Base-by-base conservation (phyloP, 2,113 vertebrate genomes). In the Sinocyclocheilus rhinocerous region DNA sequence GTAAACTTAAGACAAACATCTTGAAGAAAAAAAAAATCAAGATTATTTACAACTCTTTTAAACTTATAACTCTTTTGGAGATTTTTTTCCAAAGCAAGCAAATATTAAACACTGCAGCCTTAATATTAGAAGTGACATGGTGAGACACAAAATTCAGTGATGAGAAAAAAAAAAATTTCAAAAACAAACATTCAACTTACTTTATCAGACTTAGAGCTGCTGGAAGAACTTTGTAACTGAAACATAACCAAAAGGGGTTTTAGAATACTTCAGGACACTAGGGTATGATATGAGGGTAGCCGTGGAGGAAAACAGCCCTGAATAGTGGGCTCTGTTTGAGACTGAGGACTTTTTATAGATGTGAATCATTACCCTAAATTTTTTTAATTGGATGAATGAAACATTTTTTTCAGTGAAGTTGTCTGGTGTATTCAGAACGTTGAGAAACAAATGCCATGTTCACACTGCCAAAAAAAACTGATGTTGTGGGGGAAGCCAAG, bases 221-320 rank as follows among this genome's bases (percentile, higher is more conserved):
- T 88, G 87, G 93, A 87, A 88, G 94, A 92, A 91, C 92, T 93
- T 91, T 94, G 92, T 89, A 91, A 95, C 93, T 95, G 93, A 94
- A 95, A 95, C 93, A 92, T 88, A 94, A 94, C 92, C 91, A 83
- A 92, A 91, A 92, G 78, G 84, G 61, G 45, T 93, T 93, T 91
- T 87, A 81, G 87, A 85, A 86, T 59, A 89, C 88, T 90, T 85
- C 72, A 78, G 59, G 84, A 24, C 22, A 88, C 72, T 55, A 57
- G 22, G 83, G 48, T 77, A 87, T 90, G 8, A 90, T 77, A 85
- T 29, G 88, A 42, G n/a, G n/a, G n/a, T n/a, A n/a, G n/a, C n/a
- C n/a, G n/a, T n/a, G n/a, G n/a, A n/a, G n/a, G n/a, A n/a, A n/a
- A n/a, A n/a, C n/a, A n/a, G 22, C 20, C 8, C 57, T 16, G 59